phyloP scores from a whole-genome alignment of 2,888 invertebrate species.

The Cerceris rybyensis region DNA sequence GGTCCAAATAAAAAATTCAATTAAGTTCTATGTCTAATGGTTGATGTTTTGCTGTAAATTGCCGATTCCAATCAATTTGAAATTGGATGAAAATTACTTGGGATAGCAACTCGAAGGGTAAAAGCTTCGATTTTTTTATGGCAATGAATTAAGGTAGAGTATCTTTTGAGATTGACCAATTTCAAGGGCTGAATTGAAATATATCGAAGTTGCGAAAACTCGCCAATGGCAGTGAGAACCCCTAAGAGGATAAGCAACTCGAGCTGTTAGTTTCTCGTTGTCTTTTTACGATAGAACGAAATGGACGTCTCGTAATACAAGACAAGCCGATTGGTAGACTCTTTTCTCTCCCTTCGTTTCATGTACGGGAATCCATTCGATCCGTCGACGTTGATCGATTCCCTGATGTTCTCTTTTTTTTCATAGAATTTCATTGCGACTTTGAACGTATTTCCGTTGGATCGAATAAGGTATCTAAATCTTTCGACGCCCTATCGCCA shows the following conservation, averaged over 20 bases:
- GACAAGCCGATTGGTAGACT: constrained; percentile 46
- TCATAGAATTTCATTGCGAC: neutral
- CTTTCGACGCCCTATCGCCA: neutral
- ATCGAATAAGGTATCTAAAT: neutral
- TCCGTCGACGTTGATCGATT: constrained; percentile 22
- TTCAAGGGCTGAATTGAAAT: constrained; percentile 33
- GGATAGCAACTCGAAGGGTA: too few relatives aligned
- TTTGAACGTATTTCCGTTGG: neutral
- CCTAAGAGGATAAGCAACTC: constrained; percentile 50
- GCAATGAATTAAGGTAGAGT: too few relatives aligned
- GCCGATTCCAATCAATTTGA: too few relatives aligned
- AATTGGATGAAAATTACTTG: too few relatives aligned
- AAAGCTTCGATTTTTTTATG: too few relatives aligned
- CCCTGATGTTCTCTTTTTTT: constrained; percentile 2
- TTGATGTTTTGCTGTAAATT: too few relatives aligned
- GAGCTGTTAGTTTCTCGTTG: constrained; percentile 37
- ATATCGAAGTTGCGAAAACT: constrained; percentile 15
- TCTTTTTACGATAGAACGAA: constrained; percentile 46
- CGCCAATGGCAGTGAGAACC: constrained; percentile 30
- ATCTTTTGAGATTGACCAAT: neutral
- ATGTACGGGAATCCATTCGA: constrained; percentile 32
- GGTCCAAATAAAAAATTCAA: too few relatives aligned
- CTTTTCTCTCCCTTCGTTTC: constrained; percentile 9
- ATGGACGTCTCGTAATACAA: constrained; percentile 47
- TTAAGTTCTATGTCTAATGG: too few relatives aligned